A percentile compares a stretch with the other conserved stretches of the same genome.
Conservation (phyloP, 2,113 vertebrate species). For the Camarhynchus parvulus region DNA sequence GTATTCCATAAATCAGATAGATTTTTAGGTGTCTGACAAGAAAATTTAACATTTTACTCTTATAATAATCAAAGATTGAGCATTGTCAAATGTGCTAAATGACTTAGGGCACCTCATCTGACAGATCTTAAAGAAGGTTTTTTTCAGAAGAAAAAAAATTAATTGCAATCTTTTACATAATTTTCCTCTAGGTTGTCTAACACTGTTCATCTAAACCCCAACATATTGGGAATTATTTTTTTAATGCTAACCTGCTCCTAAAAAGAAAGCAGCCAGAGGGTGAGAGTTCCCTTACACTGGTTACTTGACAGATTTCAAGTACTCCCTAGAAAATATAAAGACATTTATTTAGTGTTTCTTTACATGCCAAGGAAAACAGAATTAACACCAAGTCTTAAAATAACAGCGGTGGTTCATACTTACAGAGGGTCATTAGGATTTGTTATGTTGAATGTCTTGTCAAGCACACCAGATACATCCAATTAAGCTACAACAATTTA, state of each 20-base stretch:
- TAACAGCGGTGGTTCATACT: neutral
- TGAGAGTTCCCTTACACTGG: neutral
- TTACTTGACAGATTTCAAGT: neutral
- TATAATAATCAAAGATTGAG: neutral
- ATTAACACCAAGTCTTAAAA: slow-evolving; percentile 23
- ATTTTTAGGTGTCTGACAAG: neutral
- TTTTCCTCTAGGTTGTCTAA: neutral
- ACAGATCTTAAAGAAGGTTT: neutral
- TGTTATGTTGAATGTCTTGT: neutral
- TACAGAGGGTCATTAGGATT: neutral
- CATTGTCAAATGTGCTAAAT: neutral
- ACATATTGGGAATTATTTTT: neutral
- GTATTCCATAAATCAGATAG: neutral
- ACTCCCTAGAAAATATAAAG: neutral
- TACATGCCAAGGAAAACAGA: neutral
- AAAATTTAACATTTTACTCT: neutral
- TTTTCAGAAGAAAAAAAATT: neutral
- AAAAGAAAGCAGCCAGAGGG: neutral
- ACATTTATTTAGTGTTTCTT: neutral
- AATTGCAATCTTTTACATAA: neutral
- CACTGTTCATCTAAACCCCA: neutral
- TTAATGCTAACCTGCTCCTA: neutral
- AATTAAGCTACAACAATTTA: neutral
- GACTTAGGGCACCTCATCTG: neutral
- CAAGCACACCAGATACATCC: slow-evolving; percentile 7